Base-by-base conservation (phyloP, 2,888 invertebrate genomes). In the Drosophila limbata region DNA sequence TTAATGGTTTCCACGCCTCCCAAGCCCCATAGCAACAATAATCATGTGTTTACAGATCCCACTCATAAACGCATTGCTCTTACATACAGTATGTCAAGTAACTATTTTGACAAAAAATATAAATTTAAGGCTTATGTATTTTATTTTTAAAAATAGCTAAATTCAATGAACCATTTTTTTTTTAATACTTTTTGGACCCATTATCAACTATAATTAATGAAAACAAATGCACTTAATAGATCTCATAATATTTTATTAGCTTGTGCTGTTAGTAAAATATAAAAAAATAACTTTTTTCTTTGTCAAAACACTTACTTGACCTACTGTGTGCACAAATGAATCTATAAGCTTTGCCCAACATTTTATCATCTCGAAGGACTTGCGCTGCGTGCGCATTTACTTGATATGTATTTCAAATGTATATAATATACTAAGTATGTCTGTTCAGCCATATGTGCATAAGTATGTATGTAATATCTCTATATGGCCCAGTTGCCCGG, bases 341-440 rank as follows among this genome's bases (percentile, higher is more conserved):
- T 37, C 31, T 50, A 51, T 55, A 57, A 57, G 62, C 68, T 72
- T 69, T 70, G 73, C 42, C 60, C 52, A 69, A 71, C 67, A 74
- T 83, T 77, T 70, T 69, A 81, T 77, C 69, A 86, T 69, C 73
- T 73, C 55, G 66, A 73, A 86, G 87, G 86, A 86, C 73, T 71
- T 77, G 73, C 61, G 67, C 53, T 74, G 75, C 60, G 67, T 70
- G 72, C 67, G 53, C 67, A 69, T 69, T 57, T 53, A 48, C 28
- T 42, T 56, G 11, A 31, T 53, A 64, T 44, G 17, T 52, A 31
- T 48, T n/a, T 47, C 28, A 13, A 25, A 15, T 17, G 25, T 40
- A 39, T 45, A 45, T 57, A 42, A 44, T 40, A 33, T 57, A 51
- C n/a, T 13, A 0, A 33, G 33, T 50, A 31, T 13, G 17, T 31